phyloP scores from a whole-genome alignment of 1,140 invertebrate species.

The Varroa destructor region DNA sequence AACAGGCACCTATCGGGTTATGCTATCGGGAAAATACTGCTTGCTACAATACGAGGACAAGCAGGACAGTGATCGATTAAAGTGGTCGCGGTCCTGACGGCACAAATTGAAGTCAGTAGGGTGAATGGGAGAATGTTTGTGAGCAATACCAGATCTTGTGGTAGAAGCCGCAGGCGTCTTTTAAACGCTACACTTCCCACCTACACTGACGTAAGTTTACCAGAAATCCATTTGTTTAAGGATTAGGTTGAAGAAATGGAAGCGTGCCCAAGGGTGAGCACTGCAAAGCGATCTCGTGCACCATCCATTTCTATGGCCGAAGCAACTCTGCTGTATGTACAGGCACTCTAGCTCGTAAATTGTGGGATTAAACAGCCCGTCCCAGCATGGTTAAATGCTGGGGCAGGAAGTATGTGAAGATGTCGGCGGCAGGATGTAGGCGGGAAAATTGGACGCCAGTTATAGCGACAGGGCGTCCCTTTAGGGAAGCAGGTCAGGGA shows the following conservation, averaged over 20 bases:
- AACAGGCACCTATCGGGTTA: too few species aligned
- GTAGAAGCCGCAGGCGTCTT: background rate
- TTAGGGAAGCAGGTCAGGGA: too few species aligned
- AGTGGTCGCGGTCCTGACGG: background rate
- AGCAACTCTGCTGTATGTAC: background rate
- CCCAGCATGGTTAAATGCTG: constrained; percentile 7
- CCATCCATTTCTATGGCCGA: too few species aligned
- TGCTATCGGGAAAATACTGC: too few species aligned
- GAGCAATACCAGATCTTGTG: too few species aligned
- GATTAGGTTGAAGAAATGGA: constrained; percentile 18
- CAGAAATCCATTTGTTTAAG: constrained; percentile 23
- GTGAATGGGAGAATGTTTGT: too few species aligned
- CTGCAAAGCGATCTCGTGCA: too few species aligned
- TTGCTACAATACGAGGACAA: constrained; percentile 5
- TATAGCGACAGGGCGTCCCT: too few species aligned
- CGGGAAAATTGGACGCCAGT: too few species aligned
- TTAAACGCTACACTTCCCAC: background rate
- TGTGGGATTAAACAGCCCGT: constrained; percentile 23
- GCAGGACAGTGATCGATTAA: constrained; percentile 22
- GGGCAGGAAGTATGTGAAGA: background rate
- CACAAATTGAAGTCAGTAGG: too few species aligned
- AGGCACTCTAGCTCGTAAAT: constrained; percentile 19
- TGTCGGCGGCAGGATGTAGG: too few species aligned
- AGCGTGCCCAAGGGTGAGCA: background rate
- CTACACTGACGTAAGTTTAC: background rate